phyloP scores from a whole-genome alignment of 2,113 vertebrate genomes.

The Merops nubicus region DNA sequence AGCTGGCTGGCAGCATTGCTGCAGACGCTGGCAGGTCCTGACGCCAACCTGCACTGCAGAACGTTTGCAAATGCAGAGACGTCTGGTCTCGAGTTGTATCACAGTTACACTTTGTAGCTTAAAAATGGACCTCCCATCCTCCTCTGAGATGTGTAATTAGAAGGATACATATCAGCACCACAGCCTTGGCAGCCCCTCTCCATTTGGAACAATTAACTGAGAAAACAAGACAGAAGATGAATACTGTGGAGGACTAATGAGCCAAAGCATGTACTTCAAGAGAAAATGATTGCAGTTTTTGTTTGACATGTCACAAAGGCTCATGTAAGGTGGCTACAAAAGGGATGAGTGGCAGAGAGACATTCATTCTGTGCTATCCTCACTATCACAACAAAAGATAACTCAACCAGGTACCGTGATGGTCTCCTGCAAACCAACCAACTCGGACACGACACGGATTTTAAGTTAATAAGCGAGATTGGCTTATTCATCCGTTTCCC shows the following conservation, averaged over 20 bases:
- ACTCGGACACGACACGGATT: background rate
- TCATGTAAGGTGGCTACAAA: rapidly evolving
- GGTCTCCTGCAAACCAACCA: background rate
- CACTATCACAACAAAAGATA: background rate
- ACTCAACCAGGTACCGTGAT: background rate
- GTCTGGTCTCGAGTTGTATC: background rate
- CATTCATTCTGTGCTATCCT: background rate
- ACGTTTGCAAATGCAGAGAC: background rate
- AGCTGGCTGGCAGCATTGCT: background rate
- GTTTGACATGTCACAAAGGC: background rate
- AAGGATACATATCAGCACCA: background rate
- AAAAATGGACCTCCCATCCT: background rate
- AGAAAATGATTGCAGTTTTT: conserved; percentile 21
- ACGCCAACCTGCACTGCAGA: background rate
- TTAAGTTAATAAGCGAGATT: background rate
- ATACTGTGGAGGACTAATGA: conserved; percentile 2
- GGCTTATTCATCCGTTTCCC: background rate
- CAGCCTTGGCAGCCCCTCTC: background rate
- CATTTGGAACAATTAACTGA: conserved; percentile 4
- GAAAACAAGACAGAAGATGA: conserved; percentile 13
- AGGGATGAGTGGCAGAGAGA: background rate
- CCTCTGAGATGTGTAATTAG: background rate
- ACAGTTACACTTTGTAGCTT: background rate
- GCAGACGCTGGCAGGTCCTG: background rate
- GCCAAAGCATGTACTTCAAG: background rate